Conservation (phyloP, 2,797 vertebrate species). For the Lutra lutra region DNA sequence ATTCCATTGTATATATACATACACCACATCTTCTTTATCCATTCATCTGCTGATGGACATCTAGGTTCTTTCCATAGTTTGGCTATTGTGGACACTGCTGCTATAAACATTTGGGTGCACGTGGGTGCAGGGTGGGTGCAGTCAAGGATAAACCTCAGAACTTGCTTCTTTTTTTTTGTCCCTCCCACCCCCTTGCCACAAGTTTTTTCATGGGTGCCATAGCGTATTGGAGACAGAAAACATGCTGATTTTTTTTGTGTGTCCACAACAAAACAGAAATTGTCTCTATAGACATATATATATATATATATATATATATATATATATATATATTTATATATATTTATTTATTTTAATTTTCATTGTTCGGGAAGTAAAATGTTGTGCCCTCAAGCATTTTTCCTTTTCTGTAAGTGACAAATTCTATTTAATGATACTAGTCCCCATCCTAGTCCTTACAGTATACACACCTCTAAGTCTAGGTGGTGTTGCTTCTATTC, state of each 20-base stretch:
- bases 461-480: not conserved
- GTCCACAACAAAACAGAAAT: slow-evolving; percentile 31
- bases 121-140: no score
- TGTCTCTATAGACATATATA: not conserved
- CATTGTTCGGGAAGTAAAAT: slow-evolving; percentile 12
- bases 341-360: not conserved
- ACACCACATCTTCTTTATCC: no score
- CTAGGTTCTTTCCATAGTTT: no score
- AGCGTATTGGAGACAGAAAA: not conserved
- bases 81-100: no score
- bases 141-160: not conserved
- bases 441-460: not conserved
- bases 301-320: not conserved
- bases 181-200: not conserved
- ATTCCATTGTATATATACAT: no score
- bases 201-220: not conserved
- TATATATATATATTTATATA: no score
- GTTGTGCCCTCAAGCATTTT: not conserved
- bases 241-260: not conserved
- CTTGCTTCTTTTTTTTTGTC: not conserved
- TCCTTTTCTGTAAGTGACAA: not conserved
- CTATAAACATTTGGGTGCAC: no score
- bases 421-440: not conserved
- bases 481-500: not conserved
- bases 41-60: no score